phyloP scores from a whole-genome alignment of 1,140 invertebrate species.

The Meloidogyne exigua region DNA sequence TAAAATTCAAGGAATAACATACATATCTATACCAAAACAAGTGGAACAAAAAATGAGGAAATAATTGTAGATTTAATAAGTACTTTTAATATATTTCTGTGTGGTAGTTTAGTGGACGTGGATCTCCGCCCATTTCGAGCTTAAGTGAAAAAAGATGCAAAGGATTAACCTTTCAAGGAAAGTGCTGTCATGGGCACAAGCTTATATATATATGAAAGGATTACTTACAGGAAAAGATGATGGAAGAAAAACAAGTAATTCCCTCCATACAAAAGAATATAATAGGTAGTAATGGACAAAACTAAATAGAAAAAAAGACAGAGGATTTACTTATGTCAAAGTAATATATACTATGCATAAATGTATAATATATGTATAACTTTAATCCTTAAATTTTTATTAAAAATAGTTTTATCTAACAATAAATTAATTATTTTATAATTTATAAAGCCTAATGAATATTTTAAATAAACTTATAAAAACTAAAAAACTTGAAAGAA shows the following conservation, averaged over 20 bases:
- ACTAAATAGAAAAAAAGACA: neutral
- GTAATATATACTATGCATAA: too few species aligned
- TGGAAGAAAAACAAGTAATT: neutral
- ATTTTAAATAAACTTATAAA: too few species aligned
- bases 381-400: too few species aligned
- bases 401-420: too few species aligned
- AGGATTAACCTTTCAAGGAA: neutral
- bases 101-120: neutral
- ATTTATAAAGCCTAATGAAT: too few species aligned
- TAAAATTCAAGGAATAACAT: too few species aligned
- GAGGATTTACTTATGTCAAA: too few species aligned
- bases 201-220: neutral
- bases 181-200: neutral
- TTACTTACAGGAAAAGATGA: neutral
- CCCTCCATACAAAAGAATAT: neutral
- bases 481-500: too few species aligned
- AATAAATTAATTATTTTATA: too few species aligned
- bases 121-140: neutral
- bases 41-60: neutral
- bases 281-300: neutral
- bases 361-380: too few species aligned
- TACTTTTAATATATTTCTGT: neutral
- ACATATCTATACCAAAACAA: too few species aligned
- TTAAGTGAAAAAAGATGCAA: neutral
- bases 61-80: neutral